phyloP scores from a whole-genome alignment of 2,797 vertebrate genomes.

The Peromyscus aztecus region DNA sequence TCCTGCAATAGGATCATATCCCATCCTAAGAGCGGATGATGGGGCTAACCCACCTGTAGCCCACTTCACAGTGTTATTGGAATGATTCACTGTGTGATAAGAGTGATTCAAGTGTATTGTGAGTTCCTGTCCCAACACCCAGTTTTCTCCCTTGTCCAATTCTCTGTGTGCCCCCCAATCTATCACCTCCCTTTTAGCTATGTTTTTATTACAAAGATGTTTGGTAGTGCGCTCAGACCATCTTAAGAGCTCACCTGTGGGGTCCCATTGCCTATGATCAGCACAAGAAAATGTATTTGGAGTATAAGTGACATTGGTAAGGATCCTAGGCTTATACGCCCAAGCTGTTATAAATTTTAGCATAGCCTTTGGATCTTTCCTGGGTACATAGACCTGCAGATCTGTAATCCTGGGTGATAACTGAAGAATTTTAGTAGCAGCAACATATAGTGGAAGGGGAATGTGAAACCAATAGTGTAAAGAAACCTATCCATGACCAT shows the following conservation, averaged over 20 bases:
- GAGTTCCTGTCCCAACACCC: neutral
- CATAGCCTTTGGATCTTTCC: neutral
- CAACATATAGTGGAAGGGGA: neutral
- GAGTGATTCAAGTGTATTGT: neutral
- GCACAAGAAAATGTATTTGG: neutral
- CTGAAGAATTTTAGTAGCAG: neutral
- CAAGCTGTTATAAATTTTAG: neutral
- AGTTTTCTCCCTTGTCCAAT: neutral
- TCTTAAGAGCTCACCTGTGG: neutral
- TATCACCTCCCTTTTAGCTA: neutral
- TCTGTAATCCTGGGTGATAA: neutral
- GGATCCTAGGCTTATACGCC: neutral
- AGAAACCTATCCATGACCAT: neutral
- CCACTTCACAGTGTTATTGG: neutral
- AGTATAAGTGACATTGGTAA: neutral
- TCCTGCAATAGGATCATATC: neutral
- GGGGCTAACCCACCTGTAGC: neutral
- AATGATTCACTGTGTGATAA: neutral
- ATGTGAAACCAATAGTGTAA: neutral
- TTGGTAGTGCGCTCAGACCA: neutral
- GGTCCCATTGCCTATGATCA: neutral
- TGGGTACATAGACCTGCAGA: neutral
- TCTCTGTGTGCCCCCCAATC: neutral
- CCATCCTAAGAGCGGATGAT: too few species aligned
- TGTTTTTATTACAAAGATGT: neutral